These are phyloP conservation scores for Pithys albifrons DNA, from an alignment of 2,113 vertebrate genomes.

Conservation along the genomic window DNA sequence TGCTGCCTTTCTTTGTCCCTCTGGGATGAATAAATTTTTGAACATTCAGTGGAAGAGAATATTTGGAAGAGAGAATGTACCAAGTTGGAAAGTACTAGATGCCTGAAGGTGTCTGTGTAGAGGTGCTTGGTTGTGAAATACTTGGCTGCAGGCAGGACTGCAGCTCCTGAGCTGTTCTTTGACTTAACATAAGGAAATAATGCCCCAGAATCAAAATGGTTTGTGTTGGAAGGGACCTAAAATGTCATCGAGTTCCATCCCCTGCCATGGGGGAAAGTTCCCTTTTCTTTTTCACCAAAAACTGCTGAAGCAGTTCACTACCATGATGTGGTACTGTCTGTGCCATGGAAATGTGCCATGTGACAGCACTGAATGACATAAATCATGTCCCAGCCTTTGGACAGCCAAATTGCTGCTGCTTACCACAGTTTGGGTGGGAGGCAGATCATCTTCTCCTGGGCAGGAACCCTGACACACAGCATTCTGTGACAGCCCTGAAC, in stretches of 20 bases:
- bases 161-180: background rate
- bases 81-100: background rate
- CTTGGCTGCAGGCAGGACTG: background rate
- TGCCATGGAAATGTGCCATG: background rate
- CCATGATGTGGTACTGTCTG: background rate
- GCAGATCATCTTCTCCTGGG: background rate
- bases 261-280: background rate
- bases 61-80: background rate
- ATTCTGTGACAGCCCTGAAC: background rate
- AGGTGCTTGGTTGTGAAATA: background rate
- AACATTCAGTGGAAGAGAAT: background rate
- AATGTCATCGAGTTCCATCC: background rate
- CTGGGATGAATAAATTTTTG: background rate
- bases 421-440: accelerated
- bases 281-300: background rate
- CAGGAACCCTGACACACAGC: background rate
- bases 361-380: background rate
- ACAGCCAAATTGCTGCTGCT: background rate
- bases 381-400: background rate
- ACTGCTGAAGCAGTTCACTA: accelerated
- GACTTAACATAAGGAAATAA: background rate
- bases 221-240: background rate
- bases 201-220: background rate
- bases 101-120: background rate
- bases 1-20: background rate